Evolutionary conservation across 2,888 invertebrate species (phyloP), one percentile per base, ranked within the genome.

Genomic region (Cheilosia urbana): DNA sequence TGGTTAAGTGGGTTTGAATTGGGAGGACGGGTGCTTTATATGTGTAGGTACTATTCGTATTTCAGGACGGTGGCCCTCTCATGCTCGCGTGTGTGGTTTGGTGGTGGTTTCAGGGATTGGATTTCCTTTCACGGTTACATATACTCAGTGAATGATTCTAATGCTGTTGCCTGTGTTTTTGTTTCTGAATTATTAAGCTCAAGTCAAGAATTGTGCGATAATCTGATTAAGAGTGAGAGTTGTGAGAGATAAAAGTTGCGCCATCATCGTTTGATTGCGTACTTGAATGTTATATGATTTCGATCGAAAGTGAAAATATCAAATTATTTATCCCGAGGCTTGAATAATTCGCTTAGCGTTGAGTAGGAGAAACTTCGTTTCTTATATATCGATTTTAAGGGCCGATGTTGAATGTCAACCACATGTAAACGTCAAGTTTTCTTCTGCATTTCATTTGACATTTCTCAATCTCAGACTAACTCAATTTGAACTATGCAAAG

Each of bases 111-210:
- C 17, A 53, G 42, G 58, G 79, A 79, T 79, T 71, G 71, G 55
- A 57, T 81, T 85, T 72, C 76, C 19, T 65, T 66, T 63, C 55
- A 42, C 62, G 51, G 71, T 71, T 53, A 60, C 19, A 51, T 27
- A 13, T 24, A 51, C 11, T 2, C 19, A 5, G 21, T 24, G 45
- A 34, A 42, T 13, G 45, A 40, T 65, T 47, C 37, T 73, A 63
- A 65, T 66, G 17, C 51, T 83, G 69, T 72, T 79, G 42, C 60
- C 66, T 76, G 45, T 40, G 51, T 71, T 80, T 81, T 81, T 58
- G 66, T 72, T 69, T 77, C 13, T 77, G 81, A 85, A 85, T 85
- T 77, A 85, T 85, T 85, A 6, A 80, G 30, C 68, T 76, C 27
- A 76, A 80, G 51, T 57, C 76, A 49, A 51, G 62, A 76, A 66